phyloP scores from a whole-genome alignment of 2,888 invertebrate genomes.

The Tetanocera ferruginea region DNA sequence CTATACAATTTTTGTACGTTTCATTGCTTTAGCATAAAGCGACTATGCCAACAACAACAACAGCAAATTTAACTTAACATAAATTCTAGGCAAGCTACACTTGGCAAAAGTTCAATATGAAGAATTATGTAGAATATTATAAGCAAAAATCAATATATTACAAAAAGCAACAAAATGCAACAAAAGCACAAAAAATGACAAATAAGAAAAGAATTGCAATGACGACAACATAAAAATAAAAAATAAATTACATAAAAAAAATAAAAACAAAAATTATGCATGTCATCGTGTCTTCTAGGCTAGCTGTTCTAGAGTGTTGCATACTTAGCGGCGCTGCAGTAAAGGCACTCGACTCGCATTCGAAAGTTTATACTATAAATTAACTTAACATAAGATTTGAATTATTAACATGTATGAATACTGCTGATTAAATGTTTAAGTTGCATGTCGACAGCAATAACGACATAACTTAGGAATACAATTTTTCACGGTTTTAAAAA shows the following conservation, averaged over 20 bases:
- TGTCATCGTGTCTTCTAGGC: constrained; percentile 6
- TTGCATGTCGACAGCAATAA: constrained; percentile 2
- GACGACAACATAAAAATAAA: not conserved
- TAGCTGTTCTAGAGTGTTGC: not conserved
- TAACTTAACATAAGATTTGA: not conserved
- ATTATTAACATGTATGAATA: not conserved
- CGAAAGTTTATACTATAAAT: not conserved
- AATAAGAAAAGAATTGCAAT: constrained; percentile 2
- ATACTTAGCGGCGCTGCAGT: too few species aligned
- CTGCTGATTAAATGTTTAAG: not conserved
- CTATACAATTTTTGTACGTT: not conserved
- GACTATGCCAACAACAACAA: constrained; percentile 2
- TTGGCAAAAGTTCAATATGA: constrained; percentile 36
- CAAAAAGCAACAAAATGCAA: constrained; percentile 1
- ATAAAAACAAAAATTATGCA: constrained; percentile 19
- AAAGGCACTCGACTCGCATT: not conserved
- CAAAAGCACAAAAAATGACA: constrained; percentile 4
- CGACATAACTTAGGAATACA: too few species aligned
- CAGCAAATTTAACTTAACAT: constrained; percentile 8
- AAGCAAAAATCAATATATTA: constrained; percentile 33
- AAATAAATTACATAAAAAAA: constrained; percentile 12
- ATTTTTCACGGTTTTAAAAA: not conserved
- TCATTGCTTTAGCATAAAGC: not conserved
- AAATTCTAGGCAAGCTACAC: constrained; percentile 23
- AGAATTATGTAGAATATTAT: constrained; percentile 32